A percentile compares a stretch with the other conserved stretches of the same genome.
phyloP scores from a whole-genome alignment of 92 coral and sea anemone genomes.

The Phymanthus crucifer region DNA sequence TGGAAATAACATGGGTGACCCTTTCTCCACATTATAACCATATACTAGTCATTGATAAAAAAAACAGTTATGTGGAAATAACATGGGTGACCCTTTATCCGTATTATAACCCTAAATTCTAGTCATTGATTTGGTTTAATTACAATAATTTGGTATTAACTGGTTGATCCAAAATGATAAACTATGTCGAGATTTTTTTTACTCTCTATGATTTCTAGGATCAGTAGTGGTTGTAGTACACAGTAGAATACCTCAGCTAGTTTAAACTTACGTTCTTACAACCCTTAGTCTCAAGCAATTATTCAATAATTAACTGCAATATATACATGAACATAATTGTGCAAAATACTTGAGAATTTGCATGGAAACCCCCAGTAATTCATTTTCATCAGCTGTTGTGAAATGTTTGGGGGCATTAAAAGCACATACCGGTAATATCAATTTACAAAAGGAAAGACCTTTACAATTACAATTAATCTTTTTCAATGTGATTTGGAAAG shows the following conservation, averaged over 20 bases:
- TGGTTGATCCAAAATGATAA: background rate
- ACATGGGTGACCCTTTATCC: background rate
- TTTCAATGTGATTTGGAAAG: slow-evolving; percentile 49
- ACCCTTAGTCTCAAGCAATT: background rate
- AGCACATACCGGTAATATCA: background rate
- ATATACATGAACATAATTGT: slow-evolving; percentile 5
- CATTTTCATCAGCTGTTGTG: background rate
- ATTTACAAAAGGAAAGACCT: background rate
- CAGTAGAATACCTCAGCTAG: slow-evolving; percentile 1
- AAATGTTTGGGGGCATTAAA: background rate
- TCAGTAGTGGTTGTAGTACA: background rate
- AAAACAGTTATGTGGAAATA: background rate
- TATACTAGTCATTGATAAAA: no score
- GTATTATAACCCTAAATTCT: background rate
- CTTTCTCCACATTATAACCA: no score
- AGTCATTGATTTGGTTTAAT: slow-evolving; percentile 1
- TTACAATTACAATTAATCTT: slow-evolving; percentile 24
- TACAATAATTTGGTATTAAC: background rate
- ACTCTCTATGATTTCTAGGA: background rate
- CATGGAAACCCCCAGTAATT: background rate
- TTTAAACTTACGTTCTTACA: background rate
- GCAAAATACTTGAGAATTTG: slow-evolving; percentile 7
- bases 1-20: no score
- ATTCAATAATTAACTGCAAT: slow-evolving; percentile 4
- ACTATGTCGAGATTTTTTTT: slow-evolving; percentile 2